Conservation (phyloP, 2,888 invertebrate species). For the Volucella inanis region DNA sequence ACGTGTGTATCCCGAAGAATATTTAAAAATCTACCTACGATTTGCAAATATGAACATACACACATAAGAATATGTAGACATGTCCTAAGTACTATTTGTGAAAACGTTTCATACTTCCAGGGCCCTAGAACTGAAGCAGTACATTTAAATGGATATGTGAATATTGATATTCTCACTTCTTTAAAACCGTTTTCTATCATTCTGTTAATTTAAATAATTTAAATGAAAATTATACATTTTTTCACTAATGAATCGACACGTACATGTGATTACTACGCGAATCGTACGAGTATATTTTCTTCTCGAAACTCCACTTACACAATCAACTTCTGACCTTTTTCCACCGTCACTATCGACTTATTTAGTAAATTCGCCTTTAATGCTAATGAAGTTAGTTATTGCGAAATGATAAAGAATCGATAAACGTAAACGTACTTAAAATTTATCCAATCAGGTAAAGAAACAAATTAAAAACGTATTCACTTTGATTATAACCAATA, state of each 20-base stretch:
- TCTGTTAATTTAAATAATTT: no score
- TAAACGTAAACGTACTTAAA: conserved; percentile 56
- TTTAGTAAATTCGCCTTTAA: conserved; percentile 32
- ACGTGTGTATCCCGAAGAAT: no score
- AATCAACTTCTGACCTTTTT: conserved; percentile 61
- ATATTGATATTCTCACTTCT: no score
- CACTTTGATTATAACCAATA: conserved; percentile 32
- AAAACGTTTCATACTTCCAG: no score
- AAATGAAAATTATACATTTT: no score
- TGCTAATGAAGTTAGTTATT: conserved; percentile 12
- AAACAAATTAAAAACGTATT: conserved; percentile 38
- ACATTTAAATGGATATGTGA: no score
- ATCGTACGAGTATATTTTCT: conserved; percentile 1
- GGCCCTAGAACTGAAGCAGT: no score
- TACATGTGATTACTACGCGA: neutral
- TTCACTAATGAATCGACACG: neutral
- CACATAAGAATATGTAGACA: no score
- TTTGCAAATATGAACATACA: no score
- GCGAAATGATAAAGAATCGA: conserved; percentile 30
- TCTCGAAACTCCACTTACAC: conserved; percentile 16
- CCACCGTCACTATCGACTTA: conserved; percentile 64
- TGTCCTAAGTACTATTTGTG: no score
- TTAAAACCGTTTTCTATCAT: no score
- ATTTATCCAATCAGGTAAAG: conserved; percentile 31
- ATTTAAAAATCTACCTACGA: no score